These are phyloP conservation scores for Tridacna crocea DNA, from an alignment of 2,888 invertebrate genomes.

Conservation along the genomic window DNA sequence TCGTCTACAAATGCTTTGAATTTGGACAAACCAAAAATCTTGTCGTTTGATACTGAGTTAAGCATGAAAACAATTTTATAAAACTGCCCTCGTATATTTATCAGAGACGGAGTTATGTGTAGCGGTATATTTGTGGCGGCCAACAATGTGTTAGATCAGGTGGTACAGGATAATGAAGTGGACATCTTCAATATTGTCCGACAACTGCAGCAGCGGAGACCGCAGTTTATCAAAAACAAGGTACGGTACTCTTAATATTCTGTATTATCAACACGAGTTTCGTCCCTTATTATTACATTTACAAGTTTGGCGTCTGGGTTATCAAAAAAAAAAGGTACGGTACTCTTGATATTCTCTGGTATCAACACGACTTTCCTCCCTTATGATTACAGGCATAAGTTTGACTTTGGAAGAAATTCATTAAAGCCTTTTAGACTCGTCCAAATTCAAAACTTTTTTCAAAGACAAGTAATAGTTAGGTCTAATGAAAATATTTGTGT, in stretches of 20 bases:
- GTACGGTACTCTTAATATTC: conserved; percentile 32
- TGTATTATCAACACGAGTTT: neutral
- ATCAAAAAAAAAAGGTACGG: conserved; percentile 49
- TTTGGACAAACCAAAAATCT: no score
- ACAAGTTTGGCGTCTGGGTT: neutral
- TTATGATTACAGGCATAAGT: no score
- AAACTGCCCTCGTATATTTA: neutral
- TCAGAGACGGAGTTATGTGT: conserved; percentile 66
- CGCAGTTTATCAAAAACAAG: conserved; percentile 61
- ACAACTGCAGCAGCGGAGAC: conserved; percentile 61
- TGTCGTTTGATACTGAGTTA: no score
- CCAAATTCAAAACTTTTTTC: no score
- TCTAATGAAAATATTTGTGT: no score
- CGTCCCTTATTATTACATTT: neutral
- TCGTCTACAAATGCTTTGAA: no score
- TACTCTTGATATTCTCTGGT: no score
- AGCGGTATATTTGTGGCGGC: conserved; percentile 62
- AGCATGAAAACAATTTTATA: no score
- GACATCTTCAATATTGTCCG: conserved; percentile 67
- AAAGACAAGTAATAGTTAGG: no score
- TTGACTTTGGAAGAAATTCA: no score
- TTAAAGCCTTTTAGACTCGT: no score
- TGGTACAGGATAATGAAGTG: conserved; percentile 60
- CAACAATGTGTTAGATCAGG: conserved; percentile 63
- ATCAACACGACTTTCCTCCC: no score